phyloP scores from a whole-genome alignment of 92 coral and sea anemone species.

The Bergia puertoricense region DNA sequence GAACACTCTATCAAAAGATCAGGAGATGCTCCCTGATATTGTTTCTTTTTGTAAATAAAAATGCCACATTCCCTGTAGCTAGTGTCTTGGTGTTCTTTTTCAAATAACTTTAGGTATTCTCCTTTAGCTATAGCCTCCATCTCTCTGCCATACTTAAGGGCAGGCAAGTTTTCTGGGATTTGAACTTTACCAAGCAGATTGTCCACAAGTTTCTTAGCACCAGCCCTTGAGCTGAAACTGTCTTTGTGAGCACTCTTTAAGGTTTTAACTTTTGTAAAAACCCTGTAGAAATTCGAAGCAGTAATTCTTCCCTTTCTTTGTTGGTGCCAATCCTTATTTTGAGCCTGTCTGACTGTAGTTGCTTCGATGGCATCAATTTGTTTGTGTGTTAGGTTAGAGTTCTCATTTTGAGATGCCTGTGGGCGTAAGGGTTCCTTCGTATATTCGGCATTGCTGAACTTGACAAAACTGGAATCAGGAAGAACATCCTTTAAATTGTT shows the following conservation, averaged over 20 bases:
- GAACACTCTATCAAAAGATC: constrained; percentile 38
- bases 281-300: constrained; percentile 35
- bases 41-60: background rate
- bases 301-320: constrained; percentile 36
- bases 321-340: constrained; percentile 20
- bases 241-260: background rate
- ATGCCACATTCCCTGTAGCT: no score
- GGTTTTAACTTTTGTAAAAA: constrained; percentile 22
- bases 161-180: constrained; percentile 53
- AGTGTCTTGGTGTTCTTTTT: background rate
- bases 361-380: constrained; percentile 23
- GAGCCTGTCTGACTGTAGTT: constrained; percentile 27
- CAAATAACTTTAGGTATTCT: no score
- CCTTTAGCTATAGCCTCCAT: constrained; percentile 54
- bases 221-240: background rate
- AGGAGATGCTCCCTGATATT: no score
- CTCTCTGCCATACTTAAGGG: constrained; percentile 62
- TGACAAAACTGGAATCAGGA: constrained; percentile 38
- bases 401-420: background rate
- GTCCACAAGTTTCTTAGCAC: constrained; percentile 46
- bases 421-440: background rate
- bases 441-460: constrained; percentile 29
- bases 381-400: background rate
- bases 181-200: constrained; percentile 35
- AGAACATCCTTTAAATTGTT: constrained; percentile 11